These are phyloP conservation scores for Aspiorhynchus laticeps DNA, from an alignment of 2,113 vertebrate genomes.

Conservation along the genomic window DNA sequence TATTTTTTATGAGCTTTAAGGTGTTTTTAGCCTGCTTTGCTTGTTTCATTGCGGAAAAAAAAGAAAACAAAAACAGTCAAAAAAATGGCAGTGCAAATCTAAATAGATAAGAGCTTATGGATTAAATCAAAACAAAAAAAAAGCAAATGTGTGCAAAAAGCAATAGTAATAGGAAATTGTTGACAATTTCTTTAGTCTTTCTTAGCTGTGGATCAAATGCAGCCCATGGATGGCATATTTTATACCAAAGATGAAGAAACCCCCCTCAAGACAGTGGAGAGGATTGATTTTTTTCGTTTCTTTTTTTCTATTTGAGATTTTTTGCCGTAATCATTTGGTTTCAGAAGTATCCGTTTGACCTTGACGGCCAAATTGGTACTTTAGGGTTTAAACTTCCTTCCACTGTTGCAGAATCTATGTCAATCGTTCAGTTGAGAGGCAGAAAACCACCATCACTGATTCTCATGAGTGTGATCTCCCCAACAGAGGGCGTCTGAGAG, in stretches of 20 bases:
- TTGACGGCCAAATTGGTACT: conserved; percentile 86
- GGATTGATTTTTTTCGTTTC: conserved; percentile 63
- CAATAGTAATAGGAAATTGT: conserved; percentile 97
- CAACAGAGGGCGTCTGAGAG: conserved; percentile 53
- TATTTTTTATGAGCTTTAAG: conserved; percentile 90
- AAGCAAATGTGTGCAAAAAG: conserved; percentile 78
- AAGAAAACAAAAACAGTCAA: conserved; percentile 58
- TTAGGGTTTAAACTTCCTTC: conserved; percentile 83
- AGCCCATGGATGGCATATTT: conserved; percentile 96
- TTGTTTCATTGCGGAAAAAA: conserved; percentile 89
- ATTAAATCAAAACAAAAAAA: conserved; percentile 84
- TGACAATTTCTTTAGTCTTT: conserved; percentile 99
- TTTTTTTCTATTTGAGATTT: conserved; percentile 59
- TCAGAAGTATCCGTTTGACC: conserved; percentile 83
- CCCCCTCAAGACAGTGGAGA: conserved; percentile 73
- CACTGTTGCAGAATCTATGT: conserved; percentile 75
- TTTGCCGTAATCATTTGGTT: conserved; percentile 62
- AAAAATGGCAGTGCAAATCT: conserved; percentile 70
- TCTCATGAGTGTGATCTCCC: conserved; percentile 40
- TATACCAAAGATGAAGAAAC: conserved; percentile 99
- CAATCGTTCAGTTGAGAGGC: conserved; percentile 46
- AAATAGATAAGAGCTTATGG: conserved; percentile 88
- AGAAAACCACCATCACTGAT: conserved; percentile 31
- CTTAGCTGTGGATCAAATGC: conserved; percentile 94
- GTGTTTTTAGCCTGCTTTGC: conserved; percentile 95